Conservation (phyloP, 2,888 invertebrate genomes). For the Phytoseiulus persimilis region DNA sequence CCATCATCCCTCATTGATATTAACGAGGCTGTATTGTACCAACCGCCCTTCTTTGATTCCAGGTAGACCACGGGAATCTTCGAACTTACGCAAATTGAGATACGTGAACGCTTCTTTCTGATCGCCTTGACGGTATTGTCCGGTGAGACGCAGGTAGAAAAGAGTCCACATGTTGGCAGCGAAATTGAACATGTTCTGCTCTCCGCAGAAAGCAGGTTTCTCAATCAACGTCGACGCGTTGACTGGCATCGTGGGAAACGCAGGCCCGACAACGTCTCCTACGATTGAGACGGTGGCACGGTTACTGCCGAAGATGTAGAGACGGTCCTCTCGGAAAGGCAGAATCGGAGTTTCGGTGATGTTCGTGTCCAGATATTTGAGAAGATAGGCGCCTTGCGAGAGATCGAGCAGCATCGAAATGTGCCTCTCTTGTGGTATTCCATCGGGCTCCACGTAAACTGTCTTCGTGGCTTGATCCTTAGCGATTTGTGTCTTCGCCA, state of each 20-base stretch:
- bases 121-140: conserved; percentile 72
- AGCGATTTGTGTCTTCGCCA: conserved; percentile 56
- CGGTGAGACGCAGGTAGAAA: conserved; percentile 78
- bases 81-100: conserved; percentile 60
- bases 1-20: no score
- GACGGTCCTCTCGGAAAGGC: conserved; percentile 77
- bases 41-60: no score
- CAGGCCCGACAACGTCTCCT: conserved; percentile 81
- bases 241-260: conserved; percentile 62
- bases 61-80: no score
- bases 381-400: conserved; percentile 78
- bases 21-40: no score
- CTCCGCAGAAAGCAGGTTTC: conserved; percentile 58
- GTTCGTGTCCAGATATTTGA: conserved; percentile 91
- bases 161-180: conserved; percentile 86
- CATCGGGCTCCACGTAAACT: conserved; percentile 68
- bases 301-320: conserved; percentile 89
- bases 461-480: conserved; percentile 49
- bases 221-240: conserved; percentile 50
- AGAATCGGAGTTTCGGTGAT: conserved; percentile 86
- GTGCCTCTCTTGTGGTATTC: conserved; percentile 80
- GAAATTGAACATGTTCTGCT: conserved; percentile 93
- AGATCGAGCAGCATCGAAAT: conserved; percentile 83
- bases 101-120: conserved; percentile 72
- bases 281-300: conserved; percentile 55